Evolutionary conservation across 2,888 invertebrate genomes (phyloP).

Genomic region (Euzophera pinguis): DNA sequence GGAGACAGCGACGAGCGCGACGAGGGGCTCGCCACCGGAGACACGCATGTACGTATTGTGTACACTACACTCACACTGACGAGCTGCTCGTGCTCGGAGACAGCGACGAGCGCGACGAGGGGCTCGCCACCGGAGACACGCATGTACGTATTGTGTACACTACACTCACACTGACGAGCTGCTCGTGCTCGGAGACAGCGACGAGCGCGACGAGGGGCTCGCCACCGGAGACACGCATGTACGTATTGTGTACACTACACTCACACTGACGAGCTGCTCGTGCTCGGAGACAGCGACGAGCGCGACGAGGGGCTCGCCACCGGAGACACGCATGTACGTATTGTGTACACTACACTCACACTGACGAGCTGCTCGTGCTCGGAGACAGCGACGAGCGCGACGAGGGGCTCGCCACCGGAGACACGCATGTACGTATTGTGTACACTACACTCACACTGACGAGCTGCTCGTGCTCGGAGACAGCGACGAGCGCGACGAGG

Average conservation of each 20-base stretch:
- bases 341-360: not conserved
- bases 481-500: not conserved
- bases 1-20: slow-evolving; percentile 95
- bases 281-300: slow-evolving; percentile 95
- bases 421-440: slow-evolving; percentile 37
- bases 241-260: slow-evolving; percentile 44
- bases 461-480: not conserved
- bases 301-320: slow-evolving; percentile 90
- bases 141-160: slow-evolving; percentile 37
- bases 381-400: not conserved
- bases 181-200: slow-evolving; percentile 94
- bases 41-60: slow-evolving; percentile 63
- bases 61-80: slow-evolving; percentile 82
- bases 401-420: no score
- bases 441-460: no score
- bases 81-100: slow-evolving; percentile 97
- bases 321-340: slow-evolving; percentile 79
- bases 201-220: slow-evolving; percentile 91
- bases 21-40: slow-evolving; percentile 88
- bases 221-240: slow-evolving; percentile 85
- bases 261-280: slow-evolving; percentile 91
- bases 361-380: not conserved
- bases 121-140: slow-evolving; percentile 86
- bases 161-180: slow-evolving; percentile 89
- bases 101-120: slow-evolving; percentile 91